Base-by-base conservation (phyloP, 2,113 vertebrate genomes). In the Phainopepla nitens region DNA sequence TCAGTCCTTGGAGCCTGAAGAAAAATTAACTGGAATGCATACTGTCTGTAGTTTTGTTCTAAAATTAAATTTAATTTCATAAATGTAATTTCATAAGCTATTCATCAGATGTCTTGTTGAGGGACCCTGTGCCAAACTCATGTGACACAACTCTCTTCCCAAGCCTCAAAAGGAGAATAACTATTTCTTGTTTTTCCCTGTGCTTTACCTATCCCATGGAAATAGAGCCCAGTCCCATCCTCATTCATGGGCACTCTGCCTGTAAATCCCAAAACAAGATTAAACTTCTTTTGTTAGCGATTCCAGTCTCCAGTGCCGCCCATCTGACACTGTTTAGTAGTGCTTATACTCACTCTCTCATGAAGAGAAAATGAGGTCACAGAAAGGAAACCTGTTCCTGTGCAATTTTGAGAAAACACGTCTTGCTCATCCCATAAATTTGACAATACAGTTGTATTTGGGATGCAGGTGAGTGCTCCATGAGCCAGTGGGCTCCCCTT, bases 61-160 rank as follows among this genome's bases (percentile, higher is more conserved):
- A 91, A 94, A 88, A 90, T 95, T 94, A 96, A 89, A 93, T 87
- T 72, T 88, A 82, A 82, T 95, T 95, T 96, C 82, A 78, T 87
- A 96, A 83, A 95, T 93, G 68, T 93, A 82, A 79, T 94, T 95
- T 96, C 81, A 80, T 86, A 93, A 97, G 69, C 68, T 89, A 54
- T 88, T 95, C 79, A 88, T 95, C 65, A 83, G 49, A 62, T 93
- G 24, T 78, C 85, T 96, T 13, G 1, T 62, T 77, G 65, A 95
- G 65, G 54, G 76, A 81, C 89, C 36, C 54, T 51, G 45, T 77
- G 66, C 58, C 81, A 95, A 95, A 66, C 4, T 44, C 44, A 62
- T 71, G 57, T 95, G 82, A 91, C 45, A 76, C 41, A 92, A n/a
- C 60, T 54, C 57, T 58, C 65, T 88, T 87, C 53, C 47, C 79